A percentile compares a stretch with the other conserved stretches of the same genome.
These are phyloP conservation scores for Bettongia penicillata DNA, from an alignment of 2,113 vertebrate genomes.

Conservation along the genomic window DNA sequence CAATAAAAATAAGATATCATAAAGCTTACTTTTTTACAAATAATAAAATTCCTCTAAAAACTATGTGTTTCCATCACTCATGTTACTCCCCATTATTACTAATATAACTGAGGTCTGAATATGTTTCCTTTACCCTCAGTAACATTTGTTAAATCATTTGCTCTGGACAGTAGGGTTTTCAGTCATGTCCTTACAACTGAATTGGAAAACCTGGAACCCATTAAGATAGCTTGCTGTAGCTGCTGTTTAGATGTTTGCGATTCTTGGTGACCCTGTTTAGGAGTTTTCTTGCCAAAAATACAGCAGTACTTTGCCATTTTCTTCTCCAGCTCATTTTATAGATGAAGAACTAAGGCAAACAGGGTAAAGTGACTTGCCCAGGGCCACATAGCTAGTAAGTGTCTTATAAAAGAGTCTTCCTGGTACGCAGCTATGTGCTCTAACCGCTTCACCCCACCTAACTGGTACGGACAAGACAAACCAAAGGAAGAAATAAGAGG, in stretches of 20 bases:
- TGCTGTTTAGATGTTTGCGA: background rate
- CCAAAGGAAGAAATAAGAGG: background rate
- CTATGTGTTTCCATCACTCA: background rate
- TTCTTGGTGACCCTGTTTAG: background rate
- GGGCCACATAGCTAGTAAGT: background rate
- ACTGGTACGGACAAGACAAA: background rate
- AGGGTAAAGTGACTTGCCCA: background rate
- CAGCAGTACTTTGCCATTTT: background rate
- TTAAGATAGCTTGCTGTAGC: background rate
- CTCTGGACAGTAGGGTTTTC: background rate
- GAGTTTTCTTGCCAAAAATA: background rate
- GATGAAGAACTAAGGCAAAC: background rate
- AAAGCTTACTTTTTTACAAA: background rate
- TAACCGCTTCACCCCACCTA: background rate
- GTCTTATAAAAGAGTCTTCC: too few species aligned
- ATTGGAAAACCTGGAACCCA: background rate
- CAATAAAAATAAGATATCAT: background rate
- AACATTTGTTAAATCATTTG: background rate
- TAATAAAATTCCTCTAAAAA: background rate
- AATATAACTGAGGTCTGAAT: background rate
- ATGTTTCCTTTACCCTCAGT: background rate
- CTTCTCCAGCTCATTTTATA: background rate
- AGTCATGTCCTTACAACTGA: background rate
- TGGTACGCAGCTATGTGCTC: background rate
- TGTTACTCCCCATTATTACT: background rate